Percentiles rank a stretch among this genome's conserved stretches.
phyloP scores from a whole-genome alignment of 1,140 invertebrate species.

The Saxidomus purpurata region DNA sequence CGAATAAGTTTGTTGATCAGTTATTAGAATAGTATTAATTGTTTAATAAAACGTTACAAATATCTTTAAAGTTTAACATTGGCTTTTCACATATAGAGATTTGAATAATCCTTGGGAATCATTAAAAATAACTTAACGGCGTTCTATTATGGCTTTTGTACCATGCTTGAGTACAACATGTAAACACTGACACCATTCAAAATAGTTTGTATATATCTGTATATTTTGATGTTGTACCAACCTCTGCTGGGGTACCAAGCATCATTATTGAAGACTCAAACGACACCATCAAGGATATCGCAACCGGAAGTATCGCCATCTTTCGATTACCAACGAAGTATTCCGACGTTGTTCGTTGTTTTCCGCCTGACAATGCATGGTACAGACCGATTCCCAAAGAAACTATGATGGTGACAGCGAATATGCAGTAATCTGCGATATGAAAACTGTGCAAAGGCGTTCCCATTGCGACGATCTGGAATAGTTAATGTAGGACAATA shows the following conservation, averaged over 20 bases:
- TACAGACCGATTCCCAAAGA: slow-evolving; percentile 92
- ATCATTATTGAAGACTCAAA: slow-evolving; percentile 87
- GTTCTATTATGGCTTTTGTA: too few species aligned
- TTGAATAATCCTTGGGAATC: too few species aligned
- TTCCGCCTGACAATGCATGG: slow-evolving; percentile 94
- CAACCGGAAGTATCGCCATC: slow-evolving; percentile 79
- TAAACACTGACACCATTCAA: too few species aligned
- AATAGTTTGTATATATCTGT: too few species aligned
- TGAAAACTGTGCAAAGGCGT: slow-evolving; percentile 70
- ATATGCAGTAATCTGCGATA: slow-evolving; percentile 78
- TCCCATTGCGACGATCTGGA: slow-evolving; percentile 56
- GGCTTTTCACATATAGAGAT: too few species aligned
- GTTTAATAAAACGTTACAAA: too few species aligned
- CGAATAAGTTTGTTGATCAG: too few species aligned
- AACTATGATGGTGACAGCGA: slow-evolving; percentile 76
- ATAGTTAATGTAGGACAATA: too few species aligned
- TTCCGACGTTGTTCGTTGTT: slow-evolving; percentile 94
- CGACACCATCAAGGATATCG: slow-evolving; percentile 80
- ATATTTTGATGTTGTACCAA: slow-evolving; percentile 45
- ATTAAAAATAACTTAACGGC: too few species aligned
- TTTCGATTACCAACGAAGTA: slow-evolving; percentile 91
- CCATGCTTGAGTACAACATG: too few species aligned
- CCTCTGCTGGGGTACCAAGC: slow-evolving; percentile 80
- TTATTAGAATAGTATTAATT: too few species aligned
- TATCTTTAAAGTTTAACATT: too few species aligned